phyloP scores from a whole-genome alignment of 2,888 invertebrate genomes.

The Plemyria rubiginata region DNA sequence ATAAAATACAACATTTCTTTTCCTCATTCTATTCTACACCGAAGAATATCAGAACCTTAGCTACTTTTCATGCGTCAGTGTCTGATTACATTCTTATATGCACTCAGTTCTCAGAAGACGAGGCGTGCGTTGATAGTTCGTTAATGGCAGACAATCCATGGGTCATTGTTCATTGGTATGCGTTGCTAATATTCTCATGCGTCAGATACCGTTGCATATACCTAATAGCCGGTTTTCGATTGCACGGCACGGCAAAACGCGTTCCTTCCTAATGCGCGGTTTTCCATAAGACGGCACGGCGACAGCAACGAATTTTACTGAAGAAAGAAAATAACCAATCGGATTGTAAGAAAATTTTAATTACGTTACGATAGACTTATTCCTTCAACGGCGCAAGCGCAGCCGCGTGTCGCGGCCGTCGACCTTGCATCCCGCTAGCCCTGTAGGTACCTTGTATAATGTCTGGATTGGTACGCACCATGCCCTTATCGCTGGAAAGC shows the following conservation, averaged over 20 bases:
- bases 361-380: not conserved
- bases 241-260: too few species aligned
- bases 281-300: too few species aligned
- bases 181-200: not conserved
- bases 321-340: not conserved
- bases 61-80: not conserved
- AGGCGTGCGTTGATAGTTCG: slow-evolving; percentile 14
- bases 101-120: slow-evolving; percentile 14
- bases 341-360: not conserved
- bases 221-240: too few species aligned
- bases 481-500: not conserved
- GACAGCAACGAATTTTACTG: too few species aligned
- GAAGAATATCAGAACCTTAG: too few species aligned
- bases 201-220: slow-evolving; percentile 20
- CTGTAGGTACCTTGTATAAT: not conserved
- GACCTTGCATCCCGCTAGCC: slow-evolving; percentile 49
- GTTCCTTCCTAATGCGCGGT: too few species aligned
- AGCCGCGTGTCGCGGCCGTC: slow-evolving; percentile 56
- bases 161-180: slow-evolving; percentile 28
- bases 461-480: slow-evolving; percentile 4
- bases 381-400: slow-evolving; percentile 36
- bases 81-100: slow-evolving; percentile 1
- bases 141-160: slow-evolving; percentile 24
- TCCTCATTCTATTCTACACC: too few species aligned
- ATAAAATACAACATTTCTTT: too few species aligned